Base-by-base conservation (phyloP, 1,140 invertebrate genomes). In the Brachionus angularis region DNA sequence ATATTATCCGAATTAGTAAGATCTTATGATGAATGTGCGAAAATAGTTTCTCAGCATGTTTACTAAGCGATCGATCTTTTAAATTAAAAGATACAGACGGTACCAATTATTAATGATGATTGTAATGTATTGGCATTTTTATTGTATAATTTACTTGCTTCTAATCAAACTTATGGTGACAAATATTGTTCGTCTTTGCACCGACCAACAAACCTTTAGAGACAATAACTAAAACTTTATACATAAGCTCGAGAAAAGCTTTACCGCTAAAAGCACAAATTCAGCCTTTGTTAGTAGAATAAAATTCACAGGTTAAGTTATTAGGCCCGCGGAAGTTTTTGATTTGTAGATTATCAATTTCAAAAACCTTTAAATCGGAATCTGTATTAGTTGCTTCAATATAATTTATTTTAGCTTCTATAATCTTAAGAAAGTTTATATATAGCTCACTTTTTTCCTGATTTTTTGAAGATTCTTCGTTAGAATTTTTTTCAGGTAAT, bases 1-100 rank as follows among this genome's bases (percentile, higher is more conserved):
- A 84, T 92, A 46, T 77, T 93, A 27, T 89, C 89, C 0, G 91
- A 93, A 77, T 84, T 90, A 1, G 87, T 91, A 0, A 84, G 89
- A 1, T 91, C 89, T 0, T 93, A 92, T 76, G 85, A 86, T 21
- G 86, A 86, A 3, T 86, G 89, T 74, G 89, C 89, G 31, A 85
- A 86, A 78, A 75, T 90, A 0, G 87, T 93, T 16, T 86, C 88
- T 0, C 88, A 90, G 50, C 87, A 91, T 76, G 82, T 83, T 0
- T 91, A 89, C 74, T 80, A 83, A 33, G 82, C 86, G 1, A 84
- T 83, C 1, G 85, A 86, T 47, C 86, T n/a, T n/a, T n/a, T n/a
- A n/a, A 85, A 58, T 85, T 87, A 36, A 80, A 88, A 74, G 84
- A 91, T 18, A 82, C 80, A 3, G 88, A 89, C 76, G 85, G 87